These are phyloP conservation scores for Paedocypris sp. DNA, from an alignment of 2,113 vertebrate genomes.

Conservation along the genomic window DNA sequence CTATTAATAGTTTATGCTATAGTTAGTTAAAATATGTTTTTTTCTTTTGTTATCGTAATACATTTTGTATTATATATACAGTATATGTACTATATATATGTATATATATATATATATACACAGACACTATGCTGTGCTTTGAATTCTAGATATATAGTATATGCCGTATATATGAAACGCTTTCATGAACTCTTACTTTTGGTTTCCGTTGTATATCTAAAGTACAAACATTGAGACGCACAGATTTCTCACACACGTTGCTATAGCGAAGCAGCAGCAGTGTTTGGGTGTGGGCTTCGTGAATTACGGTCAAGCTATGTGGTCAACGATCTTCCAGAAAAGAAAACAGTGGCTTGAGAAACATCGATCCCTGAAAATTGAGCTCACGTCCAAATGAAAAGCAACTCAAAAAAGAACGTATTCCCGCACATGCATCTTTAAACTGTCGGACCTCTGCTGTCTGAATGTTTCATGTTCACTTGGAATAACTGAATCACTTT, in stretches of 20 bases:
- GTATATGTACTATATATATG: too few species aligned
- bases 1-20: too few species aligned
- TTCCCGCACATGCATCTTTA: not conserved
- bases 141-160: too few species aligned
- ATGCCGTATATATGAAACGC: too few species aligned
- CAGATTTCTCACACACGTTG: not conserved
- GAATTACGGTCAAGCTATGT: slow-evolving; percentile 46
- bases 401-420: not conserved
- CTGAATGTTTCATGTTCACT: slow-evolving; percentile 5
- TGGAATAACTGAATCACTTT: not conserved
- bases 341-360: slow-evolving; percentile 35
- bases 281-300: slow-evolving; percentile 34
- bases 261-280: not conserved
- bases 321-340: slow-evolving; percentile 31
- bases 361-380: slow-evolving; percentile 34
- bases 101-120: too few species aligned
- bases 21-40: too few species aligned
- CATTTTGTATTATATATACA: too few species aligned
- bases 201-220: not conserved
- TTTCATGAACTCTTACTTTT: not conserved
- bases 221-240: not conserved
- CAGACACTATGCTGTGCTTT: too few species aligned
- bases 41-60: too few species aligned
- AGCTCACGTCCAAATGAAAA: not conserved
- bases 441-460: not conserved